A percentile compares a stretch with the other conserved stretches of the same genome.
These are phyloP conservation scores for Clarias pachynema DNA, from an alignment of 2,797 vertebrate species.

Conservation along the genomic window DNA sequence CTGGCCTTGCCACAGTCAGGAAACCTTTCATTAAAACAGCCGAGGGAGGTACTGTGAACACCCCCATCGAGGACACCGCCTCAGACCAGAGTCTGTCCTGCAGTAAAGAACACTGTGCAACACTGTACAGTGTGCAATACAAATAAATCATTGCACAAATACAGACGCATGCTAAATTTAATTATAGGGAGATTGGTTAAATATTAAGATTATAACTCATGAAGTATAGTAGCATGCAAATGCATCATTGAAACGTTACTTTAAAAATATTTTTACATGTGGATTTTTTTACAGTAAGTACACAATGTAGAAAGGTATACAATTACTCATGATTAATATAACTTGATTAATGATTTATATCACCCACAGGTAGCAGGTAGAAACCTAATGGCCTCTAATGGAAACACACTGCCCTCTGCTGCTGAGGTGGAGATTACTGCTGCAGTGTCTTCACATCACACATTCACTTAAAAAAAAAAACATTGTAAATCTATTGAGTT, in stretches of 20 bases:
- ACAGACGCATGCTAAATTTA: not conserved
- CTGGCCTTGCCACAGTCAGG: constrained; percentile 54
- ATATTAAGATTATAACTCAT: not conserved
- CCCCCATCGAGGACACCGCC: constrained; percentile 52
- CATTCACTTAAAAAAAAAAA: not conserved
- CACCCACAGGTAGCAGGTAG: not conserved
- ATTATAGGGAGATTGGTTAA: not conserved
- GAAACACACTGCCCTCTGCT: constrained; percentile 47
- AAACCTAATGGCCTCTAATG: constrained; percentile 13
- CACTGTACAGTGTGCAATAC: not conserved
- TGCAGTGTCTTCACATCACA: not conserved
- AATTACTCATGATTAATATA: not conserved
- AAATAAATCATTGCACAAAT: constrained; percentile 5
- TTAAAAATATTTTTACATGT: not conserved
- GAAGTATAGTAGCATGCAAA: not conserved
- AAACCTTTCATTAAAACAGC: constrained; percentile 59
- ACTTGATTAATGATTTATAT: not conserved
- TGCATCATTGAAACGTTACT: not conserved
- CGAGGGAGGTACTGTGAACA: constrained; percentile 51
- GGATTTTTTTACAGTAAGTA: not conserved
- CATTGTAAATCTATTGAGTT: not conserved
- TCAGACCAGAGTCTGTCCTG: constrained; percentile 37
- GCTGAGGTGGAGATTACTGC: not conserved
- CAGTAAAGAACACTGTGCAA: constrained; percentile 9
- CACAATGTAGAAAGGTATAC: not conserved